These are phyloP conservation scores for Tenualosa thibaudeaui DNA, from an alignment of 2,797 vertebrate species.

Conservation along the genomic window DNA sequence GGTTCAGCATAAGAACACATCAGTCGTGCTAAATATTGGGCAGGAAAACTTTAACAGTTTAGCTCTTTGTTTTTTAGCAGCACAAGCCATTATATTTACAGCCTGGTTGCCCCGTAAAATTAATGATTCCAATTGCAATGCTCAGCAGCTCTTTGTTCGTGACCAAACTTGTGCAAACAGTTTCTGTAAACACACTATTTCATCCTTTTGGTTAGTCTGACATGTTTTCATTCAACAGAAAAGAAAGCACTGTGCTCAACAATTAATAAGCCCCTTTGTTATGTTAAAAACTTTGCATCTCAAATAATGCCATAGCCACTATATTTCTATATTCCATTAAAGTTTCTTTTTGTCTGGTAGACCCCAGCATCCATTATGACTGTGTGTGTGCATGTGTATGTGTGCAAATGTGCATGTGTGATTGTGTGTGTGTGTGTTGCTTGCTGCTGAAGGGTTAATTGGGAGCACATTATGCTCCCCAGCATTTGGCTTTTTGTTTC, in stretches of 20 bases:
- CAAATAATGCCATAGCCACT: not conserved
- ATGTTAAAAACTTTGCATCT: not conserved
- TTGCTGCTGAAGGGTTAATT: not conserved
- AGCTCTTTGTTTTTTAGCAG: not conserved
- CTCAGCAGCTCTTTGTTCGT: not conserved
- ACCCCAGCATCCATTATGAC: not conserved
- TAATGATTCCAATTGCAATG: slow-evolving; percentile 16
- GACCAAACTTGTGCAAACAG: slow-evolving; percentile 1
- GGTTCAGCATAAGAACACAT: not conserved
- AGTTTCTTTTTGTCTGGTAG: not conserved
- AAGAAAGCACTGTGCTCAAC: not conserved
- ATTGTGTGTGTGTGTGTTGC: not conserved
- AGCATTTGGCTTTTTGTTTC: slow-evolving; percentile 6
- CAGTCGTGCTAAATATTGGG: slow-evolving; percentile 10
- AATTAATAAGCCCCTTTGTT: slow-evolving; percentile 5
- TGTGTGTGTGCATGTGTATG: not conserved
- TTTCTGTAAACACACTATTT: slow-evolving; percentile 10
- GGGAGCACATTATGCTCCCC: not conserved
- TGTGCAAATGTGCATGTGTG: not conserved
- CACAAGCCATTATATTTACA: not conserved
- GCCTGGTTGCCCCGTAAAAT: slow-evolving; percentile 1
- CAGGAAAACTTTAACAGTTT: slow-evolving; percentile 7
- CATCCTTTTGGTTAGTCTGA: not conserved
- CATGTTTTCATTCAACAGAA: not conserved
- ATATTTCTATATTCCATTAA: not conserved